These are phyloP conservation scores for Rhea americana DNA, from an alignment of 2,113 vertebrate species.

Conservation along the genomic window DNA sequence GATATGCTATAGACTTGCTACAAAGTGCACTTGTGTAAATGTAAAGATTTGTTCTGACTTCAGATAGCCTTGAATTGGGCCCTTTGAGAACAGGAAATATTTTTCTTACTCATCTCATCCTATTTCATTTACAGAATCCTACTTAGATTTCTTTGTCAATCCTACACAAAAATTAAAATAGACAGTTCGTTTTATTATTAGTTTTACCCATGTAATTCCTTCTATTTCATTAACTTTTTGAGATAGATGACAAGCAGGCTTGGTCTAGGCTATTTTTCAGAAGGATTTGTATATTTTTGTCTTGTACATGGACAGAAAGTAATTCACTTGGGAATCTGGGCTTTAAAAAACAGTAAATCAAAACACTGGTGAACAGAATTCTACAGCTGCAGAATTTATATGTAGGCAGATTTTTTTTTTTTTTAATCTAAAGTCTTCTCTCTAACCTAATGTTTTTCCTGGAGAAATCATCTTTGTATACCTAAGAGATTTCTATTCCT, in stretches of 20 bases:
- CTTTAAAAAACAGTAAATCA: background rate
- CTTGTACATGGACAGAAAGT: background rate
- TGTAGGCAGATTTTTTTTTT: background rate
- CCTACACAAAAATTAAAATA: background rate
- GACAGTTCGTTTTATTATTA: background rate
- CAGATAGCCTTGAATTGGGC: background rate
- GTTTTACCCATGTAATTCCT: background rate
- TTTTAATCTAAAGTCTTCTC: background rate
- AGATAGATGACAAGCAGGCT: background rate
- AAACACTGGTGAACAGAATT: background rate
- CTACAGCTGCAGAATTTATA: background rate
- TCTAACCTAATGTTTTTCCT: background rate
- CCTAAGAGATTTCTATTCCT: background rate
- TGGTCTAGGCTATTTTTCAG: background rate
- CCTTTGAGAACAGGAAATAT: background rate
- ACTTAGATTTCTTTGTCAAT: background rate
- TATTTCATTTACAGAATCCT: background rate
- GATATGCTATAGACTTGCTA: background rate
- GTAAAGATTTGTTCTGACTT: background rate
- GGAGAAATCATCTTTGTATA: background rate
- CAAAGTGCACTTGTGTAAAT: background rate
- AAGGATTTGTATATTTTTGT: background rate
- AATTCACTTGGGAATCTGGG: background rate
- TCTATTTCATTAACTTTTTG: background rate
- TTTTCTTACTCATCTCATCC: background rate